A percentile compares a stretch with the other conserved stretches of the same genome.
phyloP scores from a whole-genome alignment of 2,113 vertebrate species.

The Calidris pygmaea region DNA sequence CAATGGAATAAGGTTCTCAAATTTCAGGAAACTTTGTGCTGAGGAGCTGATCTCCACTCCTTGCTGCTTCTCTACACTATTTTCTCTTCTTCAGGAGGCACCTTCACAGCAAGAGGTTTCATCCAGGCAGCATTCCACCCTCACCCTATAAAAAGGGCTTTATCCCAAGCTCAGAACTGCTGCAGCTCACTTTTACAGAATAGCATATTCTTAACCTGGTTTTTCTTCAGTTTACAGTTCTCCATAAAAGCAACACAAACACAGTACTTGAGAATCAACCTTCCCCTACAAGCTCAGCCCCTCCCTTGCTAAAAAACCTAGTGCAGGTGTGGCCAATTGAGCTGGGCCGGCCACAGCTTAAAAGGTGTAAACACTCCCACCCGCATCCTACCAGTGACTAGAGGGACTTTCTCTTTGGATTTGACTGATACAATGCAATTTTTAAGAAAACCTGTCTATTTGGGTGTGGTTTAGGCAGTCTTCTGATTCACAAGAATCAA shows the following conservation, averaged over 20 bases:
- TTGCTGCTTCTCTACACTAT: fast-evolving
- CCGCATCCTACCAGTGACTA: background rate
- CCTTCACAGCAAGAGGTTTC: background rate
- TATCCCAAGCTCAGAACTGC: background rate
- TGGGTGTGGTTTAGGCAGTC: background rate
- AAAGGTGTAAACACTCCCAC: background rate
- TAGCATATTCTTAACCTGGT: background rate
- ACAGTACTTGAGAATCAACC: background rate
- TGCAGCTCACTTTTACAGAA: background rate
- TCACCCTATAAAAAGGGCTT: background rate
- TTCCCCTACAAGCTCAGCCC: background rate
- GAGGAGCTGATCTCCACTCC: background rate
- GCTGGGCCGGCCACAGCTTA: background rate
- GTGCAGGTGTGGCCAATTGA: background rate
- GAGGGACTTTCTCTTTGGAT: background rate
- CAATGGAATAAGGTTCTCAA: background rate
- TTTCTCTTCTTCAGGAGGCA: background rate
- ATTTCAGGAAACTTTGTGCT: background rate
- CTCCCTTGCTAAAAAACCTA: background rate
- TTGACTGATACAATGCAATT: background rate
- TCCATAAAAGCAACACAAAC: background rate
- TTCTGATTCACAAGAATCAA: background rate
- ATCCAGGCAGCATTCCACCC: background rate
- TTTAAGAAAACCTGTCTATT: background rate
- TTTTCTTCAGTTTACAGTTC: background rate